These are phyloP conservation scores for Lanius ludovicianus DNA, from an alignment of 2,113 vertebrate genomes.

Conservation along the genomic window DNA sequence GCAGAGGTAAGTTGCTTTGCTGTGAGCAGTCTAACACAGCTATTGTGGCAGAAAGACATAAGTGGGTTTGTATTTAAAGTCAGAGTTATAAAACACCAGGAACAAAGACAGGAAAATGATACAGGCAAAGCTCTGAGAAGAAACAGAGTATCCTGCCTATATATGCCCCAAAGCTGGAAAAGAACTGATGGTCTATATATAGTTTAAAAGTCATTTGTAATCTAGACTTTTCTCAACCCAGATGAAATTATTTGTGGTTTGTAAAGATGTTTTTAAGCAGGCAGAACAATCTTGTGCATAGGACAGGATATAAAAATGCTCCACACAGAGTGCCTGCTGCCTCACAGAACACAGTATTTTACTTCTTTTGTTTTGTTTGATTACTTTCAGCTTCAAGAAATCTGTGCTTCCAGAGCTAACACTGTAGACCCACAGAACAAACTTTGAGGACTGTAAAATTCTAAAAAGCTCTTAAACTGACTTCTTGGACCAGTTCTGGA, in stretches of 20 bases:
- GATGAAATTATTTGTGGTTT: neutral
- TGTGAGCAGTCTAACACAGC: neutral
- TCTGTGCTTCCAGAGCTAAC: neutral
- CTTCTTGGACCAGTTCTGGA: neutral
- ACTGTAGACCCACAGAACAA: neutral
- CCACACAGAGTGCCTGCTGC: neutral
- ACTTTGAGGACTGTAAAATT: neutral
- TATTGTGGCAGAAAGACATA: neutral
- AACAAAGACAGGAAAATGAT: neutral
- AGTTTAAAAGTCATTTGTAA: neutral
- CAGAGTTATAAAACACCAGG: neutral
- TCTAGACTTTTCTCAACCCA: neutral
- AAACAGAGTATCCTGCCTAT: neutral
- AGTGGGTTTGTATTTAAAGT: neutral
- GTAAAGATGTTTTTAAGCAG: neutral
- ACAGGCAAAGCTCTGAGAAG: neutral
- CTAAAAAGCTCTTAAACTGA: neutral
- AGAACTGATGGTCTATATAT: neutral
- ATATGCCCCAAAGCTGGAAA: neutral
- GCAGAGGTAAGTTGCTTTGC: neutral
- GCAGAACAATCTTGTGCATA: neutral
- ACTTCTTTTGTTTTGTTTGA: constrained; percentile 9
- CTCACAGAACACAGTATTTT: neutral
- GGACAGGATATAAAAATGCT: neutral
- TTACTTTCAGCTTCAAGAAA: constrained; percentile 21